A percentile compares a stretch with the other conserved stretches of the same genome.
phyloP scores from a whole-genome alignment of 2,113 vertebrate species.

The Cacatua alba region DNA sequence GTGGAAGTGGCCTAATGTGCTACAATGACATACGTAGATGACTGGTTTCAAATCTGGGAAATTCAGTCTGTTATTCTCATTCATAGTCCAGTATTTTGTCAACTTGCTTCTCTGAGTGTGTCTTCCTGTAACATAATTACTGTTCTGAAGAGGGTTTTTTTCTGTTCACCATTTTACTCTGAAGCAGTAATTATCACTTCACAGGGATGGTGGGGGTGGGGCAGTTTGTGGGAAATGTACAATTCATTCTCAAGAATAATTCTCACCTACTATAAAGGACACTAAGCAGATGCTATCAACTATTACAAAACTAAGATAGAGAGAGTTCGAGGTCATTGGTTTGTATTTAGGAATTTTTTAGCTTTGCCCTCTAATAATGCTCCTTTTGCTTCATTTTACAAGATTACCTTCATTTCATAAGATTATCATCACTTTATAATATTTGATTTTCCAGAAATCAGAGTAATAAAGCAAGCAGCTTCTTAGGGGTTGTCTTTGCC shows the following conservation, averaged over 20 bases:
- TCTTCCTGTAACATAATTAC: neutral
- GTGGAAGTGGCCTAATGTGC: neutral
- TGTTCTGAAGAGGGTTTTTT: neutral
- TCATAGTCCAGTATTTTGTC: neutral
- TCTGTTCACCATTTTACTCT: slow-evolving; percentile 7
- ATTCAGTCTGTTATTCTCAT: neutral
- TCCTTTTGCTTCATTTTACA: neutral
- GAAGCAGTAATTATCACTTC: slow-evolving; percentile 68
- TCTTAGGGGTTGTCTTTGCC: neutral
- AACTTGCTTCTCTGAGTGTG: neutral
- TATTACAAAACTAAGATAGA: slow-evolving; percentile 15
- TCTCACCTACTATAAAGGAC: slow-evolving; percentile 37
- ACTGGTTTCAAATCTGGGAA: neutral
- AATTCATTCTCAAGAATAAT: slow-evolving; percentile 47
- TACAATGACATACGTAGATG: neutral
- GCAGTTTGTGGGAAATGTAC: slow-evolving; percentile 2
- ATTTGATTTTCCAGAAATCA: neutral
- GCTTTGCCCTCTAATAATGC: neutral
- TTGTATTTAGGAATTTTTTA: neutral
- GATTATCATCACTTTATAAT: neutral
- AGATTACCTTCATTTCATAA: neutral
- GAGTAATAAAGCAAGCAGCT: neutral
- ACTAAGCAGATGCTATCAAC: neutral
- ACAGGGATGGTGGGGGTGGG: neutral
- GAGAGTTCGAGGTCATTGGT: neutral